phyloP scores from a whole-genome alignment of 2,797 vertebrate species.

The Borostomias antarcticus region DNA sequence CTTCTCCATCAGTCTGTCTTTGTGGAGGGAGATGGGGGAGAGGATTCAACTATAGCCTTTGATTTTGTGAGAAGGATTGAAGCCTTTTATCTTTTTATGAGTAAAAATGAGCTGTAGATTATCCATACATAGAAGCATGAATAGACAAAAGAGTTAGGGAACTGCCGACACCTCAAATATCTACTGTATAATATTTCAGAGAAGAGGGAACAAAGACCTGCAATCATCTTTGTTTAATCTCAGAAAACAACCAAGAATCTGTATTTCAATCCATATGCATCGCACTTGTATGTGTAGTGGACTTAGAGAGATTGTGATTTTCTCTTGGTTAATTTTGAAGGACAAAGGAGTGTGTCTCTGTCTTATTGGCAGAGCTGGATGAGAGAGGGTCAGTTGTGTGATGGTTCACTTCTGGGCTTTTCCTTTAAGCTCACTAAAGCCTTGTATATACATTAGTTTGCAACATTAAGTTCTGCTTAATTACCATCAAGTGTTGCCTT shows the following conservation, averaged over 20 bases:
- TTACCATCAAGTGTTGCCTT: slow-evolving; percentile 67
- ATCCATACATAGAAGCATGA: no score
- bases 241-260: no score
- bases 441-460: slow-evolving; percentile 46
- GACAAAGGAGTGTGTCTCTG: neutral
- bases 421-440: slow-evolving; percentile 52
- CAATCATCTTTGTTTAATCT: no score
- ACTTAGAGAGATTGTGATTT: no score
- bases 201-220: neutral
- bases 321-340: slow-evolving; percentile 40
- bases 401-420: slow-evolving; percentile 29
- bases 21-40: slow-evolving; percentile 25
- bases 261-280: no score
- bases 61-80: slow-evolving; percentile 29
- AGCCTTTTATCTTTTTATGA: neutral
- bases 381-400: slow-evolving; percentile 18
- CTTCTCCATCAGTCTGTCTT: slow-evolving; percentile 13
- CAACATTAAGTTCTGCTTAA: slow-evolving; percentile 46
- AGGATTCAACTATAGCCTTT: slow-evolving; percentile 38
- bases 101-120: no score
- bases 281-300: no score
- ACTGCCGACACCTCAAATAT: no score
- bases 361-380: slow-evolving; percentile 13
- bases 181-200: neutral
- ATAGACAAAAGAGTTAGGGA: no score